Conservation (phyloP, 2,888 invertebrate genomes). For the Caenorhabditis sp. region DNA sequence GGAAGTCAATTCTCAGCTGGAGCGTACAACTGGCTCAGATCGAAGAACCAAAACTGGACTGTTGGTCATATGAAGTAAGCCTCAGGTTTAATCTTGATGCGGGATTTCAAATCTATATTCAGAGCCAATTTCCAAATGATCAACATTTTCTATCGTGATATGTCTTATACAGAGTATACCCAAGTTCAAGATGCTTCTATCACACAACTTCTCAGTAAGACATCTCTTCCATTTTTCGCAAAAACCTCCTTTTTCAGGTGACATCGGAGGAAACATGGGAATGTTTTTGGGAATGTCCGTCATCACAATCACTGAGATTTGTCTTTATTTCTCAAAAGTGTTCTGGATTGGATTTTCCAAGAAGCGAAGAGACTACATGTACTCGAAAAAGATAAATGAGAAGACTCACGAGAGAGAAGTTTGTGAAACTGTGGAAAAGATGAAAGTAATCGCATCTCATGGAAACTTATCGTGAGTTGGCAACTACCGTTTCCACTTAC, state of each 20-base stretch:
- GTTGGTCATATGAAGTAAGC: slow-evolving; percentile 66
- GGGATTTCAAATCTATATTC: too few relatives aligned
- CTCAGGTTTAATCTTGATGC: neutral
- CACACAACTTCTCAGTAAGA: slow-evolving; percentile 69
- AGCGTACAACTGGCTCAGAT: slow-evolving; percentile 71
- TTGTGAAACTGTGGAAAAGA: slow-evolving; percentile 61
- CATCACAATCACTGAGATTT: slow-evolving; percentile 80
- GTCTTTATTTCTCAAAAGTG: slow-evolving; percentile 79
- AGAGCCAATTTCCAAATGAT: slow-evolving; percentile 74
- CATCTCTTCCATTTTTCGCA: neutral
- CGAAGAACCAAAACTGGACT: slow-evolving; percentile 67
- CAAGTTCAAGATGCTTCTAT: slow-evolving; percentile 76
- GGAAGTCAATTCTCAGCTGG: slow-evolving; percentile 75
- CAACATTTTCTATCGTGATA: slow-evolving; percentile 78
- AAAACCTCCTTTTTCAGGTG: slow-evolving; percentile 67
- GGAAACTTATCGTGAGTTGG: slow-evolving; percentile 43
- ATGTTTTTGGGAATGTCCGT: slow-evolving; percentile 82
- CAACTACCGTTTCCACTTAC: neutral
- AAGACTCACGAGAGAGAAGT: slow-evolving; percentile 59
- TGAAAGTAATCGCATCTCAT: slow-evolving; percentile 60
- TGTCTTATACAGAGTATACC: slow-evolving; percentile 79
- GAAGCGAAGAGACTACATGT: slow-evolving; percentile 72
- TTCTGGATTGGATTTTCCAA: slow-evolving; percentile 80
- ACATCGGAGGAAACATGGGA: slow-evolving; percentile 83
- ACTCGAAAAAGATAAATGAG: slow-evolving; percentile 72